Evolutionary conservation across 2,113 vertebrate species (phyloP).

Genomic region (Ciconia stormi): DNA sequence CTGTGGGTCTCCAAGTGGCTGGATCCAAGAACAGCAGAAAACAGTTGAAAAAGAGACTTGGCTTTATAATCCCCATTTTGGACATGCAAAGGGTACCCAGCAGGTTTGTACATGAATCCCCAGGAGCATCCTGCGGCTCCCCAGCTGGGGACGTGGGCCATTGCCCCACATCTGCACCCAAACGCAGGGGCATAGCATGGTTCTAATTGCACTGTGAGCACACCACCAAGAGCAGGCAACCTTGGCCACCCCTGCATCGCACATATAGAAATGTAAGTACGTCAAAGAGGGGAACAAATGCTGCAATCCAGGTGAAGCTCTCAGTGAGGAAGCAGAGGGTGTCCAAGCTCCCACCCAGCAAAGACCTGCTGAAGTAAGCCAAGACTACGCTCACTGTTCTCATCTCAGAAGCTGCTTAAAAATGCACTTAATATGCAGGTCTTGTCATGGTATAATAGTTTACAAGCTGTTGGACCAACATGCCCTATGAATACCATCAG

Average conservation of each 20-base stretch:
- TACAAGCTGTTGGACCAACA: fast-evolving
- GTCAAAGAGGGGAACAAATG: background rate
- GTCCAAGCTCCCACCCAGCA: background rate
- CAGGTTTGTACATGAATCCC: fast-evolving
- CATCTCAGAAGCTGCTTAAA: background rate
- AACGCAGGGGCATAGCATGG: fast-evolving
- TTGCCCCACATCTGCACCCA: background rate
- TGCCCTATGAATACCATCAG: background rate
- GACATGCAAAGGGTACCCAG: background rate
- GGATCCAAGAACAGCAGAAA: background rate
- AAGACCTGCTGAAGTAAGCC: background rate
- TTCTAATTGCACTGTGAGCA: background rate
- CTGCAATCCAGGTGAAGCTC: background rate
- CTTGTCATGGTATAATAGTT: background rate
- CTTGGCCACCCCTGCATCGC: background rate
- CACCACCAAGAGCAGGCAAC: background rate
- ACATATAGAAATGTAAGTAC: background rate
- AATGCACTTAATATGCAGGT: background rate
- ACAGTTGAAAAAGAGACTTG: background rate
- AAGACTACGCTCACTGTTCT: background rate
- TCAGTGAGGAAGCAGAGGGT: fast-evolving
- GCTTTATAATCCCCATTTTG: background rate
- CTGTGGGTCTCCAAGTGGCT: background rate
- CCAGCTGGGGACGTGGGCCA: background rate
- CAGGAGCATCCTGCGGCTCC: fast-evolving